Evolutionary conservation across 2,113 vertebrate genomes (phyloP).

Genomic region (Dinomys branickii): DNA sequence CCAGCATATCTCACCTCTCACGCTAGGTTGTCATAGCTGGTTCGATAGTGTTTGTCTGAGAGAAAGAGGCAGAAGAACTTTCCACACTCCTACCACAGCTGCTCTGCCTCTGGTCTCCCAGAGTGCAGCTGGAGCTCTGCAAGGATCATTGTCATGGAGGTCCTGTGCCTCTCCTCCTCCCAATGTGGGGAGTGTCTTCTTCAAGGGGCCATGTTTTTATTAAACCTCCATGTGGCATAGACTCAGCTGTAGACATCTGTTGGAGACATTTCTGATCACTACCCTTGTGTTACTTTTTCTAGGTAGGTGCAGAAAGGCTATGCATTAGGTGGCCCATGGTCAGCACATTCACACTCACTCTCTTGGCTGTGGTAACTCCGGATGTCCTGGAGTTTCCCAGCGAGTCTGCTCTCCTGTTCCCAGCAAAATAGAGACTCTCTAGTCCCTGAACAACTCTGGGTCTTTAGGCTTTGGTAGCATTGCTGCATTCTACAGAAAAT

Average conservation of each 20-base stretch:
- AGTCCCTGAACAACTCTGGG: background rate
- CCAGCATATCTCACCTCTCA: background rate
- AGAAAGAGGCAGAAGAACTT: background rate
- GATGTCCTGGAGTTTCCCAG: background rate
- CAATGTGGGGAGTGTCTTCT: background rate
- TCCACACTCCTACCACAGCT: fast-evolving
- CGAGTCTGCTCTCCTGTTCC: background rate
- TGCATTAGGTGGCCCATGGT: background rate
- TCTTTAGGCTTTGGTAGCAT: background rate
- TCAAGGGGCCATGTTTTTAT: background rate
- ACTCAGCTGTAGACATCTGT: background rate
- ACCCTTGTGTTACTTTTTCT: background rate
- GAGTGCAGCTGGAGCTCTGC: background rate
- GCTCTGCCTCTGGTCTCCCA: background rate
- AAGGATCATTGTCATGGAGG: background rate
- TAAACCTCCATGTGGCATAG: background rate
- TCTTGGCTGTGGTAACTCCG: background rate
- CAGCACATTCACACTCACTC: background rate
- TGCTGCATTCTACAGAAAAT: background rate
- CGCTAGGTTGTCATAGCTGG: background rate
- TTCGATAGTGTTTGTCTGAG: background rate
- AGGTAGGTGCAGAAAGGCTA: background rate
- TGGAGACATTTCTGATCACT: background rate
- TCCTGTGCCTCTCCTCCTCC: background rate
- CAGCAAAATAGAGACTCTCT: background rate